phyloP scores from a whole-genome alignment of 2,888 invertebrate species.

The Chalcis sispes region DNA sequence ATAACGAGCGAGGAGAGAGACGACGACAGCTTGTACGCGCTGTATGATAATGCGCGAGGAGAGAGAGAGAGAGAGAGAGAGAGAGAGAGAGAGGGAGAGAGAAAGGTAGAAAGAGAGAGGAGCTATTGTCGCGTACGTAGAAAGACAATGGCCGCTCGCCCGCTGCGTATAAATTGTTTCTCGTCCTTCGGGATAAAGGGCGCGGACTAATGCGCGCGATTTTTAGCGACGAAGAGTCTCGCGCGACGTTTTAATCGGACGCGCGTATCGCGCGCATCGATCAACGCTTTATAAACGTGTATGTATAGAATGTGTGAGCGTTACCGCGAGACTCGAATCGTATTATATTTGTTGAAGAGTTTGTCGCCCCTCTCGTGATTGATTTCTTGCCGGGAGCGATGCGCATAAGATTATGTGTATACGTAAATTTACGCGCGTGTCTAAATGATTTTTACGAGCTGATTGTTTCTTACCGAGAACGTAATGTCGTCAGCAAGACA shows the following conservation, averaged over 20 bases:
- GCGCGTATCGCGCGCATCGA: background rate
- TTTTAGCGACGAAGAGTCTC: background rate
- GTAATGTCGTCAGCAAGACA: background rate
- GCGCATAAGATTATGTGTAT: too few species aligned
- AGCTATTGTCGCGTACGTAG: background rate
- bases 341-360: background rate
- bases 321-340: background rate
- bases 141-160: background rate
- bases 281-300: background rate
- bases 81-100: too few species aligned
- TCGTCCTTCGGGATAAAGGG: background rate
- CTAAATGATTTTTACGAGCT: background rate
- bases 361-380: constrained; percentile 46
- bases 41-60: too few species aligned
- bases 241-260: background rate
- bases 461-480: constrained; percentile 28
- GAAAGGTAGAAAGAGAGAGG: background rate
- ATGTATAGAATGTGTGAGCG: background rate
- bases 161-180: background rate
- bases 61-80: too few species aligned
- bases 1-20: too few species aligned
- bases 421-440: too few species aligned
- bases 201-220: constrained; percentile 4
- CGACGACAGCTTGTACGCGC: too few species aligned
- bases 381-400: constrained; percentile 44